Evolutionary conservation across 2,113 vertebrate genomes (phyloP), one percentile per base, ranked within the genome.

Genomic region (Nanger granti): DNA sequence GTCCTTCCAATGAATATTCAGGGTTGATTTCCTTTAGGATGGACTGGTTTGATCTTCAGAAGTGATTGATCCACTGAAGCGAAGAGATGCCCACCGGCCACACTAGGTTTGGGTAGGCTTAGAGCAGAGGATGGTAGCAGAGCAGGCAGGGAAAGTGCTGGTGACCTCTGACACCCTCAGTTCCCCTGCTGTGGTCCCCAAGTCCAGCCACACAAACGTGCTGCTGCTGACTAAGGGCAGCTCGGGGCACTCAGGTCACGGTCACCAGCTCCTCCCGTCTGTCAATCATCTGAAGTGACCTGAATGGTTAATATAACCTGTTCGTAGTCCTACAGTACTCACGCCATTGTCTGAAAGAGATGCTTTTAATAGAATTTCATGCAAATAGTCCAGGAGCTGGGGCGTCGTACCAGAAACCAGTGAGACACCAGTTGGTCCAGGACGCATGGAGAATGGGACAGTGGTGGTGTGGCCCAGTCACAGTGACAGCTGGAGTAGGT

Each of bases 401-500:
- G 22, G 31, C 52, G 2, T 57, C 17, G 12, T 7, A 12, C 12
- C 4, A 80, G 34, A 64, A 28, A 49, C 49, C 4, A 14, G 69
- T 31, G 49, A 28, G 86, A 44, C 0, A 10, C 57, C 57, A 0
- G 9, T 87, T 7, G 7, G 57, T 2, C 13, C 7, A 4, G n/a
- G n/a, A 20, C 1, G 4, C 4, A 4, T 1, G 7, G 64, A 54
- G 47, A 22, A 4, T 2, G 8, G 76, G 60, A 20, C 8, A 1
- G 49, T n/a, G 26, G 8, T 11, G 49, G 15, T 7, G 28, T 85
- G 91, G 80, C 80, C 80, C 76, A 1, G 7, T 10, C 41, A 18
- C 34, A 14, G 41, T 12, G 3, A 34, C 18, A 7, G 41, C 80
- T 4, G 26, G 17, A 18, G 17, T 26, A 9, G 60, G 80, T 31